Evolutionary conservation across 2,113 vertebrate species (phyloP).

Genomic region (Bubo blakistoni): DNA sequence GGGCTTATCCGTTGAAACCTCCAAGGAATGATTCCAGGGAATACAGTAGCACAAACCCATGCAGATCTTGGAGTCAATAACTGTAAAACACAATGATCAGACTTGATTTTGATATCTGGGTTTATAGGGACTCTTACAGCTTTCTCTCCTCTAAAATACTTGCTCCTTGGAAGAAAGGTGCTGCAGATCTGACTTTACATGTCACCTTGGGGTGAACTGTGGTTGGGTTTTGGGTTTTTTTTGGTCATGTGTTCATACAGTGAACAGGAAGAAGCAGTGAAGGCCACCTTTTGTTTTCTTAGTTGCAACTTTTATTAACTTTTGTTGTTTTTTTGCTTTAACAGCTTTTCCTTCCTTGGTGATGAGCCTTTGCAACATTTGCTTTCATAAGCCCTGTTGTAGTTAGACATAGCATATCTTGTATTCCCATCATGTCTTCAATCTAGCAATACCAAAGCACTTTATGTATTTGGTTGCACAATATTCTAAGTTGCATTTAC

Average conservation of each 20-base stretch:
- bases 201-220: background rate
- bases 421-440: background rate
- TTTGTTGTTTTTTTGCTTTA: background rate
- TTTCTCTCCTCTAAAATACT: background rate
- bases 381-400: background rate
- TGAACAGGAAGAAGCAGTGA: background rate
- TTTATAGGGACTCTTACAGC: background rate
- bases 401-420: background rate
- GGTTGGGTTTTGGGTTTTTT: background rate
- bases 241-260: background rate
- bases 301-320: background rate
- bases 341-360: background rate
- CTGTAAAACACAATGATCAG: background rate
- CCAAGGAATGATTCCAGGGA: background rate
- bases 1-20: background rate
- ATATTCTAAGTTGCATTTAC: background rate
- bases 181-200: background rate
- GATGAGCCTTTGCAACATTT: background rate
- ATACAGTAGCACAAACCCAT: background rate
- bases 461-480: background rate
- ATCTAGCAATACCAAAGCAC: background rate
- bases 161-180: background rate
- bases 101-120: background rate
- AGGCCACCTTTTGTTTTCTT: background rate
- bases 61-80: background rate